A percentile compares a stretch with the other conserved stretches of the same genome.
Conservation (phyloP, 2,888 invertebrate species). For the Parelbella ahira region DNA sequence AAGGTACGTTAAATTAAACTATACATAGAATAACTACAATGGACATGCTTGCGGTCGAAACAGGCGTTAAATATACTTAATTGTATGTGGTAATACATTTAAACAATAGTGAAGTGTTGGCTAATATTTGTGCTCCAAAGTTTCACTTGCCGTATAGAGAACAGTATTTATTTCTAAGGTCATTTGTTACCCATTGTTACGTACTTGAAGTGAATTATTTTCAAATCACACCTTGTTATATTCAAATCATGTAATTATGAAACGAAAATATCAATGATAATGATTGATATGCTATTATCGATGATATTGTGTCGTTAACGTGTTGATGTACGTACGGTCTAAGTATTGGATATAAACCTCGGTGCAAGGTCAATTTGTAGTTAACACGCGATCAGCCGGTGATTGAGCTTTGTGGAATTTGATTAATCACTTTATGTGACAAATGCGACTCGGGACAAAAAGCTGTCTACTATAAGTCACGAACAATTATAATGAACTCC, state of each 20-base stretch:
- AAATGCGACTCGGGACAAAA: no score
- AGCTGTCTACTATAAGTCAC: no score
- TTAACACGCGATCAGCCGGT: no score
- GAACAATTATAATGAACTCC: no score
- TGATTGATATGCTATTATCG: no score
- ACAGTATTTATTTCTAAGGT: conserved; percentile 19
- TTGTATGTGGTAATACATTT: conserved; percentile 4
- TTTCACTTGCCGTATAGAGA: conserved; percentile 12
- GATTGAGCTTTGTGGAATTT: no score
- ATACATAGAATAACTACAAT: no score
- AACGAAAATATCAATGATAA: conserved; percentile 20
- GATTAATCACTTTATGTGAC: no score
- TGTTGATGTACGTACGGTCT: conserved; percentile 1
- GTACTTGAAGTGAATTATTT: conserved; percentile 27
- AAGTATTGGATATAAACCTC: conserved; percentile 2
- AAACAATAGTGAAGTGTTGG: no score
- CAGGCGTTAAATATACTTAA: no score
- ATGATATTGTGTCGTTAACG: conserved; percentile 15
- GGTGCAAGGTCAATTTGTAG: conserved; percentile 10
- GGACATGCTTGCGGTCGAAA: no score
- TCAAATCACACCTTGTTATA: conserved; percentile 31
- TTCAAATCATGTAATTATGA: conserved; percentile 28
- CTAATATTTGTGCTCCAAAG: conserved; percentile 8
- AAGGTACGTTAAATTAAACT: no score
- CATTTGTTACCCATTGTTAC: conserved; percentile 8